Evolutionary conservation across 2,113 vertebrate genomes (phyloP).

Genomic region (Cyphomyrus plagiostoma): DNA sequence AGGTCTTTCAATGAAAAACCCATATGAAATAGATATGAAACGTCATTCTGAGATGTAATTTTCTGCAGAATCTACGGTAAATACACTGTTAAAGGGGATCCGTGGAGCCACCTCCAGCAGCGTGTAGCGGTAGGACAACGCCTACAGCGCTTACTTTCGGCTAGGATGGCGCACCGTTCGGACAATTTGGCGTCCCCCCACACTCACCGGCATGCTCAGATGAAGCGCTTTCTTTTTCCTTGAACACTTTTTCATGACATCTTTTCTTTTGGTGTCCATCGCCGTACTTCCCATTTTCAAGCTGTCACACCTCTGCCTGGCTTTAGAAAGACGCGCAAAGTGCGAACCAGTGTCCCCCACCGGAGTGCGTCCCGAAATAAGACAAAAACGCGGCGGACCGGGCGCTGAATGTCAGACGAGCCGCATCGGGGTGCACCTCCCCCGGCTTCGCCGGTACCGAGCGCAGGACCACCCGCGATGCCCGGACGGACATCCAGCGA

Average conservation of each 20-base stretch:
- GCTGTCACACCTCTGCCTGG: not conserved
- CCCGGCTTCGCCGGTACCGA: not conserved
- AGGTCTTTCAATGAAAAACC: not conserved
- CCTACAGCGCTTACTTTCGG: not conserved
- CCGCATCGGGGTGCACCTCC: not conserved
- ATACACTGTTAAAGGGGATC: not conserved
- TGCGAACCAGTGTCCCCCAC: not conserved
- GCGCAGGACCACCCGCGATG: not conserved
- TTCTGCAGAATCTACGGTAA: not conserved
- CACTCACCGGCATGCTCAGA: slow-evolving; percentile 92
- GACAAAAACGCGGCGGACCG: not conserved
- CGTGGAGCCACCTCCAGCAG: not conserved
- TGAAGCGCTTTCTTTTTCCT: slow-evolving; percentile 78
- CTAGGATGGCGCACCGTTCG: not conserved
- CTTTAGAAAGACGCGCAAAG: not conserved
- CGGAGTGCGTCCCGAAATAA: not conserved
- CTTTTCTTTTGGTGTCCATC: slow-evolving; percentile 80
- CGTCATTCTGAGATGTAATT: not conserved
- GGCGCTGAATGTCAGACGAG: not conserved
- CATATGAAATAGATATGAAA: not conserved
- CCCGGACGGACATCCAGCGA: not conserved
- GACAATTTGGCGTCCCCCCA: not conserved
- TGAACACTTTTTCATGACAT: slow-evolving; percentile 66
- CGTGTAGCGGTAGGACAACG: not conserved
- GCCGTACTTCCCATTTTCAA: slow-evolving; percentile 80